Percentiles rank a stretch among this genome's conserved stretches.
Conservation (phyloP, 2,113 vertebrate genomes). For the Piprites chloris region DNA sequence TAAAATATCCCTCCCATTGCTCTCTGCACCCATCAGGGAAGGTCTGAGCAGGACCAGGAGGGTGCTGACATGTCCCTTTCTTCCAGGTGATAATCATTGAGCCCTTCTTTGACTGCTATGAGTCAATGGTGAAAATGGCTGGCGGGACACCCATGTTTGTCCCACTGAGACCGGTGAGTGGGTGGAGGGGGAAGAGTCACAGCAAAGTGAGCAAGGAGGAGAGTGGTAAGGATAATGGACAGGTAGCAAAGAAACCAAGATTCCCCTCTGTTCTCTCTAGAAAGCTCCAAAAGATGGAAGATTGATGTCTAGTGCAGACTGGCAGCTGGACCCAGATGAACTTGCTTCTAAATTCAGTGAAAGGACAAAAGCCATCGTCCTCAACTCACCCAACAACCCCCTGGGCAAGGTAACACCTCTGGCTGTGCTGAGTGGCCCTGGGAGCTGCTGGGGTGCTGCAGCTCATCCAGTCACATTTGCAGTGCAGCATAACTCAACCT, state of each 20-base stretch:
- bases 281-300: constrained; percentile 50
- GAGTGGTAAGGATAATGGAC: background rate
- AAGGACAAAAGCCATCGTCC: constrained; percentile 85
- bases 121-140: constrained; percentile 90
- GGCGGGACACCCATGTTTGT: constrained; percentile 85
- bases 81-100: constrained; percentile 93
- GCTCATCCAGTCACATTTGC: background rate
- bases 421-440: background rate
- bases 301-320: constrained; percentile 79
- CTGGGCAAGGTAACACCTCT: constrained; percentile 84
- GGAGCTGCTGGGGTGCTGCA: background rate
- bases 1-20: background rate
- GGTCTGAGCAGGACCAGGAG: background rate
- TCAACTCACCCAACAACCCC: constrained; percentile 96
- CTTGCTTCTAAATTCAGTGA: constrained; percentile 85
- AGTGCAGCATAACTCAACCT: background rate
- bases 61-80: background rate
- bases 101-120: constrained; percentile 94
- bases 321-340: constrained; percentile 84
- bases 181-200: background rate
- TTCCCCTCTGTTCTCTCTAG: constrained; percentile 51
- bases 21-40: background rate
- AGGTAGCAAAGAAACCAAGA: background rate
- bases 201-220: background rate
- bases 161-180: constrained; percentile 84